Base-by-base conservation (phyloP, 2,888 invertebrate genomes). In the Allophyes oxyacanthae region DNA sequence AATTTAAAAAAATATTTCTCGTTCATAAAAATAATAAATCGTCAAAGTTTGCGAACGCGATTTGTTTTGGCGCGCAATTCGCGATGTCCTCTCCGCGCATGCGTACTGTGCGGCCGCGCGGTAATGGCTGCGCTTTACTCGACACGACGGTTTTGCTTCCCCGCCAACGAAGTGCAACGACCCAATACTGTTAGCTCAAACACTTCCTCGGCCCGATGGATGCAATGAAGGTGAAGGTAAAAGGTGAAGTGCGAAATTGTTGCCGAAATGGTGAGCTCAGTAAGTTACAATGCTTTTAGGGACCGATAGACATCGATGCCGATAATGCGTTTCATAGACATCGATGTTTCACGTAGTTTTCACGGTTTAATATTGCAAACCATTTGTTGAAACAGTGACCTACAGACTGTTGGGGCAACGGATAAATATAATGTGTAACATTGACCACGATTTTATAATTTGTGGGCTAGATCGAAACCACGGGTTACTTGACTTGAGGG, bases 141-240 rank as follows among this genome's bases (percentile, higher is more conserved):
- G 78, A 72, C 83, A 69, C 87, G 78, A 71, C 62, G 80, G 90
- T 92, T 91, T 91, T 92, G 85, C 91, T 91, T 84, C 89, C 88
- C 88, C 89, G 85, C 87, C 83, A 82, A 78, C 75, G 82, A 73
- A 75, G 84, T 83, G 83, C 84, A 86, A 84, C 83, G 83, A 85
- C 83, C 84, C 78, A 75, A 63, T 67, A 71, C 64, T 63, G 64
- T 63, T 64, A 66, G 72, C 72, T 64, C 75, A 62, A 59, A 67
- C 66, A 73, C 72, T 79, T 81, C 80, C 77, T 77, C 70, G 66
- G 54, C 55, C 61, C 56, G 56, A 64, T 64, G 72, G 56, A 64
- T 64, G 72, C 72, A 68, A 75, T 79, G 80, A 86, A 88, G 89
- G 88, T 89, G 87, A 89, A 90, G 90, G 89, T 85, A 83, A 84